Conservation (phyloP, 1,140 invertebrate species). For the Tribolium madens region DNA sequence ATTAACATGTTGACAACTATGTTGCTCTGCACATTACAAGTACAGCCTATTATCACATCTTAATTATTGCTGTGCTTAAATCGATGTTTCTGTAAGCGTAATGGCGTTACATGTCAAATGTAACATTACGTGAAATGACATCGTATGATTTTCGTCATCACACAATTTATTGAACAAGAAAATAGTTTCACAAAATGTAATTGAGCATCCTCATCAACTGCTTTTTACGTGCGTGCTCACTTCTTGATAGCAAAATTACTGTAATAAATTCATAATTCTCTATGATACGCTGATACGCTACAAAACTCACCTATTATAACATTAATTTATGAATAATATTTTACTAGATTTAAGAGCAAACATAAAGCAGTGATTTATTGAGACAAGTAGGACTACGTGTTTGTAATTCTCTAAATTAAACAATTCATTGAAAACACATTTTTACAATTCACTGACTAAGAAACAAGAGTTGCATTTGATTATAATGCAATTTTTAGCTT, state of each 20-base stretch:
- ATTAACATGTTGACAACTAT: neutral
- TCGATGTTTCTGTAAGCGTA: neutral
- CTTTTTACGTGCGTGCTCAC: neutral
- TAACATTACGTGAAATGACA: neutral
- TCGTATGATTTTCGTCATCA: neutral
- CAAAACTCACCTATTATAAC: neutral
- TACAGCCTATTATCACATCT: neutral
- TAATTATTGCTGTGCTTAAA: neutral
- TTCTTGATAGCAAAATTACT: constrained; percentile 1
- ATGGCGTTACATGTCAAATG: neutral
- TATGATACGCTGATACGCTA: neutral
- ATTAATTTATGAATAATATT: neutral
- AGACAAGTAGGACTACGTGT: no score
- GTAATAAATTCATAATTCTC: neutral
- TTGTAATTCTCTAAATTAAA: no score
- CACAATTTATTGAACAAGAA: neutral
- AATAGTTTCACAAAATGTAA: neutral
- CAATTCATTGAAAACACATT: no score
- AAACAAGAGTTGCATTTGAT: no score
- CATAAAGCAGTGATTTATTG: no score
- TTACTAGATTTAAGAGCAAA: neutral
- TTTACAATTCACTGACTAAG: no score
- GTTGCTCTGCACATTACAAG: no score
- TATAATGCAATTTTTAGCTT: no score
- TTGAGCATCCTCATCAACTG: neutral